Percentiles rank a stretch among this genome's conserved stretches.
phyloP scores from a whole-genome alignment of 2,797 vertebrate species.

The Pagetopsis macropterus region DNA sequence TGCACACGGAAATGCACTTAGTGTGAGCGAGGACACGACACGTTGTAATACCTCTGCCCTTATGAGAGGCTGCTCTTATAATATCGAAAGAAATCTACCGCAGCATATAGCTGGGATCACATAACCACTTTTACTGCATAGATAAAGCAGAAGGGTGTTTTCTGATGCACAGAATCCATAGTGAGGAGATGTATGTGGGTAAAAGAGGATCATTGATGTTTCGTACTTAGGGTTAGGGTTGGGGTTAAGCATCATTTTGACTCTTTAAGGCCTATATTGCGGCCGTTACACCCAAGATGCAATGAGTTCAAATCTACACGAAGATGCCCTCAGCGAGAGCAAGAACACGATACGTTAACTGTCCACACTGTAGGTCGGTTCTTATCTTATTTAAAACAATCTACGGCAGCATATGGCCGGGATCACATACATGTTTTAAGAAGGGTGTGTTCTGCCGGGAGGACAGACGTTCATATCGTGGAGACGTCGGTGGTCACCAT shows the following conservation, averaged over 20 bases:
- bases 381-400: constrained; percentile 34
- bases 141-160: too few species aligned
- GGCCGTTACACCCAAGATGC: too few species aligned
- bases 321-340: too few species aligned
- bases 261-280: background rate
- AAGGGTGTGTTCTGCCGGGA: background rate
- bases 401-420: background rate
- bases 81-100: constrained; percentile 24
- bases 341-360: too few species aligned
- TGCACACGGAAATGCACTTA: constrained; percentile 49
- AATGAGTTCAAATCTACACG: too few species aligned
- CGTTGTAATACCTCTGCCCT: constrained; percentile 1
- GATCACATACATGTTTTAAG: background rate
- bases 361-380: too few species aligned
- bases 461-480: too few species aligned
- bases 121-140: background rate
- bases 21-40: constrained; percentile 11
- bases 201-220: too few species aligned
- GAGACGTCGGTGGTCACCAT: background rate
- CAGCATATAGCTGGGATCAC: background rate
- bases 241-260: background rate
- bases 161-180: background rate
- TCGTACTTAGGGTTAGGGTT: too few species aligned
- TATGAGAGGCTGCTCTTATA: background rate
- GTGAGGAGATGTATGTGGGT: background rate